Percentiles rank a stretch among this genome's conserved stretches.
phyloP scores from a whole-genome alignment of 2,888 invertebrate genomes.

The Pseudeuparius sepicola region DNA sequence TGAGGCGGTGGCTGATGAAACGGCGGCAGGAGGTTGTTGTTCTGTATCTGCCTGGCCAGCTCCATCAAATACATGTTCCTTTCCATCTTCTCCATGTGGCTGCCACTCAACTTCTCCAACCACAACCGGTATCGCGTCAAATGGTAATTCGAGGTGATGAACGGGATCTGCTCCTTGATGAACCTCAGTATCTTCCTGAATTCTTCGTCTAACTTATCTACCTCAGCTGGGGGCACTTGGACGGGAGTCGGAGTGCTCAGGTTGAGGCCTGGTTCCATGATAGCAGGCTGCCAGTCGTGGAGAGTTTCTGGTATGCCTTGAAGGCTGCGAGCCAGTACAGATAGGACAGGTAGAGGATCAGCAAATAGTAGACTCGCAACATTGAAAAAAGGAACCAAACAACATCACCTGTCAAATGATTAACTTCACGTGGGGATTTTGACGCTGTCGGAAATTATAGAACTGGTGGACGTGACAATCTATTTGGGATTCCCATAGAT shows the following conservation, averaged over 20 bases:
- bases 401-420: no score
- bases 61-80: constrained; percentile 26
- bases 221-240: no score
- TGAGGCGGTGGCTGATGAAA: constrained; percentile 25
- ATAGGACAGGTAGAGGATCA: background rate
- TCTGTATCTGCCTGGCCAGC: constrained; percentile 26
- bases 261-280: no score
- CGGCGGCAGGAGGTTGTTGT: constrained; percentile 22
- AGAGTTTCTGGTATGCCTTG: no score
- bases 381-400: no score
- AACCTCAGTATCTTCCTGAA: constrained; percentile 26
- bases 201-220: constrained; percentile 23
- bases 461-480: no score
- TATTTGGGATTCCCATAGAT: no score
- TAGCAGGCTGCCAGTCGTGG: no score
- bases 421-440: no score
- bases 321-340: no score
- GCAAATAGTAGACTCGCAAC: background rate
- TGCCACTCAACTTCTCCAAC: constrained; percentile 27
- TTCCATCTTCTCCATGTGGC: constrained; percentile 19
- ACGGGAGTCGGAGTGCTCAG: no score
- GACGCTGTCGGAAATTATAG: no score
- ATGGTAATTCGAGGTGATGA: constrained; percentile 24
- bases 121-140: constrained; percentile 25
- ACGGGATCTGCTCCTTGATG: constrained; percentile 26